A percentile compares a stretch with the other conserved stretches of the same genome.
Evolutionary conservation across 2,113 vertebrate species (phyloP).

Genomic region (Elephas maximus): DNA sequence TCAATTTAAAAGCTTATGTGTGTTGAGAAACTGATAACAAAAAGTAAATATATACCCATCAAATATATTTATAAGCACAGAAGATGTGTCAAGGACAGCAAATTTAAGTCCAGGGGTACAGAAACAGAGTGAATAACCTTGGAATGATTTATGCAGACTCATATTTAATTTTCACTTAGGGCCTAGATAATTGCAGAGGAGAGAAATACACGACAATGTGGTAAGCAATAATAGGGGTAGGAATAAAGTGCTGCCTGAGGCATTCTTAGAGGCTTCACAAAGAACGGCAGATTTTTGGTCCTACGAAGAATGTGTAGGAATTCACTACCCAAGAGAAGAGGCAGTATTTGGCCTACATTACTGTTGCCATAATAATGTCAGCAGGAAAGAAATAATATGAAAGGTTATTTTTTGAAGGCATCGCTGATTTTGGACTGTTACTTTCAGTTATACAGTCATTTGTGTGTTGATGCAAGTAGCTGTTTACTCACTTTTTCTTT

Average conservation of each 20-base stretch:
- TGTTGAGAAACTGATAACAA: neutral
- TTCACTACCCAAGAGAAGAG: neutral
- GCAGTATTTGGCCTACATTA: neutral
- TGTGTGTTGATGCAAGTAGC: neutral
- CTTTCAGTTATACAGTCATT: neutral
- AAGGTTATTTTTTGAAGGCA: conserved; percentile 26
- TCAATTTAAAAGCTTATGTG: neutral
- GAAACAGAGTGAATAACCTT: neutral
- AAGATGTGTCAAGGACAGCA: neutral
- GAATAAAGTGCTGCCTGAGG: neutral
- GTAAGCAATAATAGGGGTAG: neutral
- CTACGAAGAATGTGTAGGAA: neutral
- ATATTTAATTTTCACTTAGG: conserved; percentile 25
- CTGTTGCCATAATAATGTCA: neutral
- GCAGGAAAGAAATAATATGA: neutral
- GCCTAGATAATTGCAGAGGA: neutral
- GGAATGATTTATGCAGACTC: neutral
- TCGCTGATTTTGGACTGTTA: neutral
- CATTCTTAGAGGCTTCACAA: neutral
- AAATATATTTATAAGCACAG: neutral
- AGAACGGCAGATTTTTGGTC: neutral
- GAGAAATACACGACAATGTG: neutral
- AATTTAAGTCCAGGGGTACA: neutral
- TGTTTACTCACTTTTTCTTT: neutral
- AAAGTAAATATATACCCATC: neutral